These are phyloP conservation scores for Ictalurus punctatus DNA, from an alignment of 2,113 vertebrate genomes.

Conservation along the genomic window DNA sequence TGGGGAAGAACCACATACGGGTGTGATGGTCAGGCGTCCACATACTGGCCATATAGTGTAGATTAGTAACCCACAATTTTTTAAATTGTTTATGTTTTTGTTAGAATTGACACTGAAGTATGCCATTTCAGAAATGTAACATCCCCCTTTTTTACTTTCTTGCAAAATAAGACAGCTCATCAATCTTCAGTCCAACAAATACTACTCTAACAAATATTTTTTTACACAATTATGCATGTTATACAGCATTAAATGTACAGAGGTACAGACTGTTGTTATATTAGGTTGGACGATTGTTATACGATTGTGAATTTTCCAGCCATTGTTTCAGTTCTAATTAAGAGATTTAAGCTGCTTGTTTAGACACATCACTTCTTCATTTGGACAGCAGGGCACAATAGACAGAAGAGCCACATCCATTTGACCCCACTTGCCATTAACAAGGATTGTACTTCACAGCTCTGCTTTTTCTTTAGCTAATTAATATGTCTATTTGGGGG, in stretches of 20 bases:
- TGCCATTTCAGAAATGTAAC: neutral
- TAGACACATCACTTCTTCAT: neutral
- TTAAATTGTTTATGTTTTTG: neutral
- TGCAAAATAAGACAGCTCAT: neutral
- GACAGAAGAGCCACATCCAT: neutral
- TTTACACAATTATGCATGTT: neutral
- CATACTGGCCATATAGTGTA: neutral
- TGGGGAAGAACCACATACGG: neutral
- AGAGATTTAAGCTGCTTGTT: neutral
- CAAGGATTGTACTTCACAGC: neutral
- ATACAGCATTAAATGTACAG: neutral
- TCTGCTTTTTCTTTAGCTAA: slow-evolving; percentile 56
- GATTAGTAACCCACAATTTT: neutral
- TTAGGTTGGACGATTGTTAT: neutral
- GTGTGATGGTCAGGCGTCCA: neutral
- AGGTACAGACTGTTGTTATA: neutral
- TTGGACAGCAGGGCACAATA: neutral
- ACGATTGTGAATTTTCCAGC: neutral
- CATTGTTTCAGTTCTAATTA: neutral
- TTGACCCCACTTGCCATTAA: slow-evolving; percentile 26
- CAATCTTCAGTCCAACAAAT: neutral
- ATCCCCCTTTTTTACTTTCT: neutral
- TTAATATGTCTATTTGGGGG: slow-evolving; percentile 63
- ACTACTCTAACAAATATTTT: neutral
- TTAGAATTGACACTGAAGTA: neutral